Evolutionary conservation across 2,797 vertebrate genomes (phyloP).

Genomic region (Enteromius fasciolatus): DNA sequence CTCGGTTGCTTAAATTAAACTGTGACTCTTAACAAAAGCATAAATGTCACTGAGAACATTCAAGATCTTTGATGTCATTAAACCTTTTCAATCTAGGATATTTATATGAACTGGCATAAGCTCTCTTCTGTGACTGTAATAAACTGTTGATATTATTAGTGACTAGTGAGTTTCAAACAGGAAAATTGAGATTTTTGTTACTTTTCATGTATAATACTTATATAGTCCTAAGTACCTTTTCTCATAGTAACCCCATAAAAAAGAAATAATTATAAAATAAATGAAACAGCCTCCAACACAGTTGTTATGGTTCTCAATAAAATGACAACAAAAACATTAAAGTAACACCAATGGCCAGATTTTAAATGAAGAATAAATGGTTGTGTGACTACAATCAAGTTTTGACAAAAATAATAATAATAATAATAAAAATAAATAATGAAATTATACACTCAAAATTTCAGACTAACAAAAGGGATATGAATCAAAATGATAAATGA

Average conservation of each 20-base stretch:
- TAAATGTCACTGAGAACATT: slow-evolving; percentile 26
- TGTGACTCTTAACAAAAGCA: slow-evolving; percentile 24
- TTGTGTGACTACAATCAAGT: neutral
- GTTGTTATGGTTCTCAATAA: neutral
- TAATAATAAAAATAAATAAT: too few species aligned
- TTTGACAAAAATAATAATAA: too few species aligned
- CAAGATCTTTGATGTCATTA: slow-evolving; percentile 31
- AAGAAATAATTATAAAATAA: neutral
- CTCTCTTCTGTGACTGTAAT: neutral
- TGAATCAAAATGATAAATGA: neutral
- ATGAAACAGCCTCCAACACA: too few species aligned
- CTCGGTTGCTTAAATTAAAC: slow-evolving; percentile 9
- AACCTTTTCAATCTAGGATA: neutral
- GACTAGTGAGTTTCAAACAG: neutral
- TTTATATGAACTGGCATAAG: slow-evolving; percentile 12
- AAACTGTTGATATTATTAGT: neutral
- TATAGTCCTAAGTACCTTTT: neutral
- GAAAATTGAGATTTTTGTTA: neutral
- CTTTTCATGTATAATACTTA: neutral
- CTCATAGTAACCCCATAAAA: neutral
- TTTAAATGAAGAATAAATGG: neutral
- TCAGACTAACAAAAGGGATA: neutral
- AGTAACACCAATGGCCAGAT: neutral
- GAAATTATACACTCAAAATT: too few species aligned
- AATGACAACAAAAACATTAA: neutral